phyloP scores from a whole-genome alignment of 2,113 vertebrate species.

The Lipophrys pholis region DNA sequence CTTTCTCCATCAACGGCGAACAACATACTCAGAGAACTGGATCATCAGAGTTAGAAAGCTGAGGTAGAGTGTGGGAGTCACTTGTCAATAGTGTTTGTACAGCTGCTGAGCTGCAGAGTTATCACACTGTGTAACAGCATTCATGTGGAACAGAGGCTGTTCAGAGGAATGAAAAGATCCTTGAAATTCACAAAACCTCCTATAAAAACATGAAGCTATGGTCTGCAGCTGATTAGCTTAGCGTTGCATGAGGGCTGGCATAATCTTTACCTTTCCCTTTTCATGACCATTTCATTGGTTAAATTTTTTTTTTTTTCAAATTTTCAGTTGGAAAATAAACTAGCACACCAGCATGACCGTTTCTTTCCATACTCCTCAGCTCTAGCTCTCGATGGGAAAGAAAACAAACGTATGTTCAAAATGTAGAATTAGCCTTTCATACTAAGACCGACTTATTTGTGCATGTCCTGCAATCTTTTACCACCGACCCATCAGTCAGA shows the following conservation, averaged over 20 bases:
- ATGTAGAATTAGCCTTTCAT: neutral
- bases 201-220: neutral
- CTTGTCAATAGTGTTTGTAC: constrained; percentile 34
- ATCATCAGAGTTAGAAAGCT: constrained; percentile 8
- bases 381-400: neutral
- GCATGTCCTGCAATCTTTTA: neutral
- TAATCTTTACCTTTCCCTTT: no score
- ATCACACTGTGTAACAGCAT: constrained; percentile 17
- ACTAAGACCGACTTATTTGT: neutral
- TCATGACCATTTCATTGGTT: no score
- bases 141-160: constrained; percentile 1
- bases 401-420: neutral
- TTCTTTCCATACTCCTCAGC: neutral
- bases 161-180: constrained; percentile 6
- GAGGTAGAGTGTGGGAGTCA: constrained; percentile 26
- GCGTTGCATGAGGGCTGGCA: neutral
- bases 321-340: no score
- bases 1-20: constrained; percentile 3
- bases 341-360: no score
- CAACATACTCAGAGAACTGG: constrained; percentile 30
- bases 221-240: neutral
- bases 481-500: neutral
- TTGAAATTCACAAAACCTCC: neutral
- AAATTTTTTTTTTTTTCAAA: neutral
- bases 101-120: constrained; percentile 42